These are phyloP conservation scores for Cephus runcator DNA, from an alignment of 2,888 invertebrate species.

Conservation along the genomic window DNA sequence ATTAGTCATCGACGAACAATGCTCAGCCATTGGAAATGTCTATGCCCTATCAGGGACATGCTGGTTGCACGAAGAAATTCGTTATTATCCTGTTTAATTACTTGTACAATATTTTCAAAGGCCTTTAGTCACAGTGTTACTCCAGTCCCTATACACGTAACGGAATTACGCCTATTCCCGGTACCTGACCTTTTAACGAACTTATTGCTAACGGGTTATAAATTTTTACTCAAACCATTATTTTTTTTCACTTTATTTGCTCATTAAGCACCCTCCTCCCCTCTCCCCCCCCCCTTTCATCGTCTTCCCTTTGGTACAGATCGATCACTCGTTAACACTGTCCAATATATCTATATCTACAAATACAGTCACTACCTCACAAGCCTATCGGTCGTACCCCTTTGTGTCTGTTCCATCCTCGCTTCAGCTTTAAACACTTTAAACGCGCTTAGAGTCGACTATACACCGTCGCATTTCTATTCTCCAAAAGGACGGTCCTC, in stretches of 20 bases:
- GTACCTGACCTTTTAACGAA: slow-evolving; percentile 40
- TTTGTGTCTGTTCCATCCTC: neutral
- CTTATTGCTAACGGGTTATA: slow-evolving; percentile 51
- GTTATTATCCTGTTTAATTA: slow-evolving; percentile 61
- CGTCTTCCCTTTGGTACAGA: neutral
- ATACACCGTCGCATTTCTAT: neutral
- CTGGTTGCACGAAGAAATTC: slow-evolving; percentile 53
- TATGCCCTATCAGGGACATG: neutral
- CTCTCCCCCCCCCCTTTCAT: slow-evolving; percentile 28
- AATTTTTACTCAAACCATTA: slow-evolving; percentile 47
- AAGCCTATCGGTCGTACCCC: neutral
- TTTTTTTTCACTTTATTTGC: slow-evolving; percentile 54
- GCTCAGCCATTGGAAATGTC: neutral
- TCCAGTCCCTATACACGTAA: slow-evolving; percentile 43
- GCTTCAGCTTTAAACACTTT: neutral
- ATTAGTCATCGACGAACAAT: neutral
- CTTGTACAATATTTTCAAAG: slow-evolving; percentile 58
- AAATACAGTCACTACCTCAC: neutral
- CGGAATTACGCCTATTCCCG: slow-evolving; percentile 58
- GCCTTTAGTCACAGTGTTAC: slow-evolving; percentile 49
- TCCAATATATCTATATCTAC: neutral
- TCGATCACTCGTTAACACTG: neutral
- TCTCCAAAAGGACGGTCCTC: neutral
- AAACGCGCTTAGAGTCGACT: neutral
- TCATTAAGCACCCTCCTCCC: slow-evolving; percentile 49